phyloP scores from a whole-genome alignment of 1,140 invertebrate genomes.

The Anastrepha obliqua region DNA sequence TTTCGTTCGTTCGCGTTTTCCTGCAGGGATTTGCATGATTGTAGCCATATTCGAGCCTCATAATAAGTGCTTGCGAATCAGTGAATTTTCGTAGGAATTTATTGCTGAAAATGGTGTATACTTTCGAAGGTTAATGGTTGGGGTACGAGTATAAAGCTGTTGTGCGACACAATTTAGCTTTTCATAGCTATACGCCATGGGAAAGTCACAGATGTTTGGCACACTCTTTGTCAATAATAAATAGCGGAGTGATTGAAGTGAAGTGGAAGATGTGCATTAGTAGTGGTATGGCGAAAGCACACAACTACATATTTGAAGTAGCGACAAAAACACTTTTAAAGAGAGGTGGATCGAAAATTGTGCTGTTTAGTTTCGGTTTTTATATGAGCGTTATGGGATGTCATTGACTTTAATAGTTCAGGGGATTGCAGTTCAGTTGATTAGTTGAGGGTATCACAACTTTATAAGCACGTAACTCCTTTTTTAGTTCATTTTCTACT shows the following conservation, averaged over 20 bases:
- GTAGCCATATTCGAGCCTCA: neutral
- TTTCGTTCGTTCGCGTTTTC: too few species aligned
- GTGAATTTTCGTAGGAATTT: constrained; percentile 4
- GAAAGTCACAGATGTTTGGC: constrained; percentile 31
- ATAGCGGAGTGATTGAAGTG: neutral
- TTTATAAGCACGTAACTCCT: too few species aligned
- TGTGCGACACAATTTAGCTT: constrained; percentile 25
- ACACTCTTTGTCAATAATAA: constrained; percentile 8
- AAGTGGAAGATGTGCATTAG: neutral
- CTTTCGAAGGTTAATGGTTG: neutral
- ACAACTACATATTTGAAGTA: neutral
- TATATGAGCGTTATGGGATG: too few species aligned
- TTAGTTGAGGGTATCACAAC: too few species aligned
- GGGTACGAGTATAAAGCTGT: neutral
- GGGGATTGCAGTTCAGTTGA: too few species aligned
- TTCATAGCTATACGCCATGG: neutral
- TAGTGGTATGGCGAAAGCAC: neutral
- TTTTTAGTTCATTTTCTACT: too few species aligned
- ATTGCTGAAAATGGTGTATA: neutral
- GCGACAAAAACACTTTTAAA: neutral
- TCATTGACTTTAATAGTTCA: too few species aligned
- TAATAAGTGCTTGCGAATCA: neutral
- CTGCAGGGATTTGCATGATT: too few species aligned
- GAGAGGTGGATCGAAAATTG: neutral
- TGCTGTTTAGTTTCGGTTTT: too few species aligned